A percentile compares a stretch with the other conserved stretches of the same genome.
Evolutionary conservation across 2,888 invertebrate species (phyloP).

Genomic region (Leptinotarsa haldemani): DNA sequence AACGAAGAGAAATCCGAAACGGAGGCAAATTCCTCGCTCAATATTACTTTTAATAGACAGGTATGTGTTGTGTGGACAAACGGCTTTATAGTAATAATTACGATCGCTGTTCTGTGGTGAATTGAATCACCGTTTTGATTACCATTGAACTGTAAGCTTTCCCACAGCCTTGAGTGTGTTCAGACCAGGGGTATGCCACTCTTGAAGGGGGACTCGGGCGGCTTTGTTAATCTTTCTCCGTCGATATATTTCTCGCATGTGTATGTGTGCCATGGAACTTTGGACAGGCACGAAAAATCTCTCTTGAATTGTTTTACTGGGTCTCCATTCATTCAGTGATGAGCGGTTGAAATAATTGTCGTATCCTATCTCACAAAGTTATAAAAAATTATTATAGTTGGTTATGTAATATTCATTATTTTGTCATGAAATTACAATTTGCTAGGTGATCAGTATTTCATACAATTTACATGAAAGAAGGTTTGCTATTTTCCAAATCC

Average conservation of each 20-base stretch:
- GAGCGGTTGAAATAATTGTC: background rate
- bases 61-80: conserved; percentile 41
- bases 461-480: too few relatives aligned
- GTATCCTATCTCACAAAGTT: too few relatives aligned
- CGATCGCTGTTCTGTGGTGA: conserved; percentile 46
- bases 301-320: background rate
- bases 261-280: conserved; percentile 14
- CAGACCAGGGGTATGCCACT: conserved; percentile 32
- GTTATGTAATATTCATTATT: too few relatives aligned
- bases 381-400: too few relatives aligned
- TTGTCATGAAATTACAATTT: too few relatives aligned
- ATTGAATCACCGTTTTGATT: conserved; percentile 55
- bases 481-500: too few relatives aligned
- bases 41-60: conserved; percentile 38
- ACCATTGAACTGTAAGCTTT: conserved; percentile 54
- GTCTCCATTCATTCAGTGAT: background rate
- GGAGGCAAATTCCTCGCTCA: conserved; percentile 1
- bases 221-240: conserved; percentile 22
- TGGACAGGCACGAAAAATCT: background rate
- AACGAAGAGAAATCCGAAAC: background rate
- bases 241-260: conserved; percentile 14
- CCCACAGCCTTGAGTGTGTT: conserved; percentile 53
- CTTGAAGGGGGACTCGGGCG: conserved; percentile 22
- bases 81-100: conserved; percentile 44
- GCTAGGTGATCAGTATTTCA: too few relatives aligned